A percentile compares a stretch with the other conserved stretches of the same genome.
phyloP scores from a whole-genome alignment of 2,113 vertebrate genomes.

The Brachypteracias leptosomus region DNA sequence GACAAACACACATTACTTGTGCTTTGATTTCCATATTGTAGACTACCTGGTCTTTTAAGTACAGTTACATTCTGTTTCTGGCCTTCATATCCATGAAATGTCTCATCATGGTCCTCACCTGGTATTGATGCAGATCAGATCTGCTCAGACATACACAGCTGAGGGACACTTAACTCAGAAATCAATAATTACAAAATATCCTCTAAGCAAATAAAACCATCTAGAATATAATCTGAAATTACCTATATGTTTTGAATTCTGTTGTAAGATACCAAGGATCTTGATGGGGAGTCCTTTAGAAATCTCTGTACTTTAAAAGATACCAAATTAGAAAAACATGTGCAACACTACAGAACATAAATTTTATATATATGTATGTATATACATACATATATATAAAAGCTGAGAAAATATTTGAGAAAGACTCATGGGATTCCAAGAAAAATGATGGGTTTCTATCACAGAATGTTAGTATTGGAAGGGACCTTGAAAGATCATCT shows the following conservation, averaged over 20 bases:
- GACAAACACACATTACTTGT: rapidly evolving
- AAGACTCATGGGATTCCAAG: not conserved
- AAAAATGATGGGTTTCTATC: not conserved
- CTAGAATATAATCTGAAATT: not conserved
- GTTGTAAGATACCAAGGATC: not conserved
- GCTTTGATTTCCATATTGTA: not conserved
- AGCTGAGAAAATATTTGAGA: not conserved
- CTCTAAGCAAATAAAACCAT: not conserved
- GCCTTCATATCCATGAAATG: not conserved
- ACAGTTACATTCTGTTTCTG: not conserved
- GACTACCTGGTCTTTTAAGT: not conserved
- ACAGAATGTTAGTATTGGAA: no score
- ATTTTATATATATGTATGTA: not conserved
- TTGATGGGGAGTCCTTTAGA: not conserved
- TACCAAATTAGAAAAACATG: not conserved
- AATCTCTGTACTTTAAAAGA: not conserved
- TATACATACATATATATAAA: not conserved
- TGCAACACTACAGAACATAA: not conserved
- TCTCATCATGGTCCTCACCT: not conserved
- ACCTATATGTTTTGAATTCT: not conserved
- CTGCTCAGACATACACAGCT: not conserved
- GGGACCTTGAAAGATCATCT: no score
- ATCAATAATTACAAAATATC: not conserved
- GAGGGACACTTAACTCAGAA: not conserved
- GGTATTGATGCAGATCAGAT: not conserved